Evolutionary conservation across 1,140 invertebrate genomes (phyloP), one percentile per base, ranked within the genome.

Genomic region (Sesamia nonagrioides): DNA sequence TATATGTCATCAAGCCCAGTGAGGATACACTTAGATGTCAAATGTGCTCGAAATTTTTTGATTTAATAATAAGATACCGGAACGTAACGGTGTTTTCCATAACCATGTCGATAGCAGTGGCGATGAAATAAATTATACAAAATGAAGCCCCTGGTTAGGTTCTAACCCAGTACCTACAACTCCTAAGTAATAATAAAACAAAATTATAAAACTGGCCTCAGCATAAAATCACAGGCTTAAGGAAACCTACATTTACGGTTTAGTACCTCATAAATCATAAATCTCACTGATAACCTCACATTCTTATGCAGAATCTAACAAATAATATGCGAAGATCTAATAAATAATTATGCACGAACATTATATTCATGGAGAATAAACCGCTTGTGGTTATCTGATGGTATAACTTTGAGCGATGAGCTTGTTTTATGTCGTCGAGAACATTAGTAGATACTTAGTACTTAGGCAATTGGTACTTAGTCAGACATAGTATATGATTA

Each of bases 301-400:
- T 77, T 66, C 50, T 68, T 77, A 56, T 66, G 40, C 18, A 33
- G 18, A 68, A 45, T 58, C 37, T 27, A 27, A 60, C 21, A 71
- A 52, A 60, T 54, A 73, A 52, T 77, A 45, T 54, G 18, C 37
- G 15, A 5, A 15, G 42, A 33, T 69, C 35, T 56, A 40, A 60
- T 42, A 74, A 45, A 74, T 68, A 48, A 68, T 68, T 68, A 68
- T 68, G 42, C 63, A 4, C 40, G 63, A 45, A 68, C 58, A 61
- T 61, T 15, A 48, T 68, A 68, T 68, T 27, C 42, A 68, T 50
- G 42, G 72, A 8, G n/a, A 27, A 60, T 54, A 42, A 74, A 61
- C 40, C 42, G 45, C 40, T 21, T 42, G 50, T 17, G 11, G 54
- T 21, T 60, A 68, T 68, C 63, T 48, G 13, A 48, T 61, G 18